Base-by-base conservation (phyloP, 2,113 vertebrate genomes). In the Chloroceryle aenea region DNA sequence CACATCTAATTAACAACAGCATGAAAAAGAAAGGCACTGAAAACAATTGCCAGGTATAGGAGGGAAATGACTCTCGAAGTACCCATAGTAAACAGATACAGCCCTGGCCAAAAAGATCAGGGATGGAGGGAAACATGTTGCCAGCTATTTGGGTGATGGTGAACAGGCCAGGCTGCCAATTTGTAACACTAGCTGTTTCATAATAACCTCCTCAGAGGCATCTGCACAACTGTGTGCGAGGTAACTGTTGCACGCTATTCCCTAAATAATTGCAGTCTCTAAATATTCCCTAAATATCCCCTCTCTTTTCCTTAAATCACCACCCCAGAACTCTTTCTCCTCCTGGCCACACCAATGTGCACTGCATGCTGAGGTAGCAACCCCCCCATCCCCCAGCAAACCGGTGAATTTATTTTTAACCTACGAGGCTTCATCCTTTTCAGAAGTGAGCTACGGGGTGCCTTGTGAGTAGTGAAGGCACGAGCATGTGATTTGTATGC, bases 181-280 rank as follows among this genome's bases (percentile, higher is more conserved):
- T 32, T 85, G 93, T 16, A 95, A 95, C 18, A 42, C 32, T 30
- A 9, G 38, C 72, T 19, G 23, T 96, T 95, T 87, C 6, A 2
- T 61, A 96, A 96, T 0, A 32, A 87, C 80, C 38, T 67, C 93
- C 82, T 94, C 12, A 0, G 93, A 79, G 96, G 48, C 88, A 82
- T 69, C 92, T 81, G 48, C 88, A 95, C 69, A 97, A 96, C 76
- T 96, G 96, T 95, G 93, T 92, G 86, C 27, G 1, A 96, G 90
- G 90, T 90, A 87, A 96, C 77, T 81, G 30, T 82, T 93, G 93
- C 93, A 56, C 15, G 62, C 30, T 75, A 78, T 88, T 96, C 90
- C 95, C 84, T 53, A 53, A 90, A 75, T 82, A 89, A 85, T 93
- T 71, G 36, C 18, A 29, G n/a, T 53, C 56, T 63, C 66, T 42